Base-by-base conservation (phyloP, 2,888 invertebrate species). In the Stenotaenia linearis region DNA sequence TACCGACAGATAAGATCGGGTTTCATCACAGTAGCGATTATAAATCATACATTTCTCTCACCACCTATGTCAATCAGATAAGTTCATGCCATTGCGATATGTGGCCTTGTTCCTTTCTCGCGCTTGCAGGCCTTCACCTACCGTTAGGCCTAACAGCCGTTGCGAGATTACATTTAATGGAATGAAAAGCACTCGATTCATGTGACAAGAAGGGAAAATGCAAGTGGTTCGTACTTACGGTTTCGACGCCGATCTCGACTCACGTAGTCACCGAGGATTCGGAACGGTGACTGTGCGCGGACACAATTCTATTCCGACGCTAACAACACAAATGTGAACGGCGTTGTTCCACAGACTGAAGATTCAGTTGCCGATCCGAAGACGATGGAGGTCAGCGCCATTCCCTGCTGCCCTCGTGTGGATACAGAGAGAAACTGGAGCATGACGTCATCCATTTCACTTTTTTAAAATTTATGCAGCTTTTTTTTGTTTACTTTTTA, bases 341-440 rank as follows among this genome's bases (percentile, higher is more conserved):
- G 61, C 61, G 61, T 61, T 61, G 61, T 61, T 61, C 61, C 28
- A 61, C 61, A 23, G 25, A 61, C 61, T 61, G 61, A 61, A 61
- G 61, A 61, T 61, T 28, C 23, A 15, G 61, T 45, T 45, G 45
- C 45, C 23, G 23, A 61, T 7, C 61, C 61, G 25, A 61, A 61
- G 61, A 61, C 61, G 61, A 61, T 25, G 61, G 61, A 61, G 61
- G 61, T 61, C 61, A 61, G 61, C 61, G 23, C 61, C 61, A 61
- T 61, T 61, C 61, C 23, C 61, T 61, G 61, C 61, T 61, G 61
- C 61, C 61, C 61, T 61, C 61, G 61, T 61, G 61, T 61, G 61
- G 61, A 25, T 61, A 25, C 28, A 4, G 23, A 61, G 25, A 6
- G 61, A 61, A 61, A 61, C 61, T 61, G 25, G 61, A 25, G 23